Conservation (phyloP, 2,113 vertebrate genomes). For the Zootoca vivipara region DNA sequence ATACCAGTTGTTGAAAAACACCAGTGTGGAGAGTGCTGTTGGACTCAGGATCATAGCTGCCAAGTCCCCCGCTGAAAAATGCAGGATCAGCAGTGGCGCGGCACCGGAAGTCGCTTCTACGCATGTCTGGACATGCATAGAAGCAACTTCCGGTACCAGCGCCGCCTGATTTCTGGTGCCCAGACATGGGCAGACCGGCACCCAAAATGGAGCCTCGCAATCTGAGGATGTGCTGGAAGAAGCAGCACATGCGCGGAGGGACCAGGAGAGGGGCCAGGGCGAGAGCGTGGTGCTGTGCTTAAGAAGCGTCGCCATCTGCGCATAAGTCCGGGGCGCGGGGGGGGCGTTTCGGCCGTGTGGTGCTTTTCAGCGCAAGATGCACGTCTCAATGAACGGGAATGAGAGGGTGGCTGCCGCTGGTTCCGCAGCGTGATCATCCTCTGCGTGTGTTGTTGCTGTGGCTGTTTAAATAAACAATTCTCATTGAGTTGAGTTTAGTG, state of each 20-base stretch:
- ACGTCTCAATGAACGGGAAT: not conserved
- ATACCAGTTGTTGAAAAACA: too few relatives aligned
- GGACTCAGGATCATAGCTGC: too few relatives aligned
- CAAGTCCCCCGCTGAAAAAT: too few relatives aligned
- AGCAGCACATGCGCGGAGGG: slow-evolving; percentile 4
- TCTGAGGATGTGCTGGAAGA: not conserved
- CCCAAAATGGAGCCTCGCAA: too few relatives aligned
- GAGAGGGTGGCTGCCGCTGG: not conserved
- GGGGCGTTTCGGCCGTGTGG: not conserved
- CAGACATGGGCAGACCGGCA: too few relatives aligned
- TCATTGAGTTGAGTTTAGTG: not conserved
- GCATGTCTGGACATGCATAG: too few relatives aligned
- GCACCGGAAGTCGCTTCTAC: too few relatives aligned
- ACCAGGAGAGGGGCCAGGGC: not conserved
- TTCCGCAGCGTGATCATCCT: too few relatives aligned
- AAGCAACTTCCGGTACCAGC: too few relatives aligned
- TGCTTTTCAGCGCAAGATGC: not conserved
- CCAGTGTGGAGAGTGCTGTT: too few relatives aligned
- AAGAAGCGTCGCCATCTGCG: not conserved
- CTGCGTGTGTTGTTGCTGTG: not conserved
- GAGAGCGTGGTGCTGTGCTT: not conserved
- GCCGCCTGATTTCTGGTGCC: too few relatives aligned
- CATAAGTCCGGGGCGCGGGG: not conserved
- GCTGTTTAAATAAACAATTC: not conserved
- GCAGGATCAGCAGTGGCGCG: too few relatives aligned